phyloP scores from a whole-genome alignment of 2,888 invertebrate genomes.

The Agonopterix alstromeriana region DNA sequence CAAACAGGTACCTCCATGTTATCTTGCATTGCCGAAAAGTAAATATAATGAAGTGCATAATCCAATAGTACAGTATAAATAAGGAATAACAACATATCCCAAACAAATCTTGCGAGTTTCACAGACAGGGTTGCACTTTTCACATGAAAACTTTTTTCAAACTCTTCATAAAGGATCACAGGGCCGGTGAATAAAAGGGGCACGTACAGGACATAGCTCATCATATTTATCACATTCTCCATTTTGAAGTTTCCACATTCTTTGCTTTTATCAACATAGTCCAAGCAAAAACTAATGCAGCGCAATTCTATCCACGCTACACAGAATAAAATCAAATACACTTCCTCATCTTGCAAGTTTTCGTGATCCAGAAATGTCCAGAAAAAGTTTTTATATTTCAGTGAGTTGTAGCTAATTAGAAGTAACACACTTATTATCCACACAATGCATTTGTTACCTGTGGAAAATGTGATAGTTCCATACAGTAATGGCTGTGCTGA shows the following conservation, averaged over 20 bases:
- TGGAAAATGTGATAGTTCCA: slow-evolving; percentile 50
- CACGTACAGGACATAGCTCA: slow-evolving; percentile 88
- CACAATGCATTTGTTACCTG: slow-evolving; percentile 61
- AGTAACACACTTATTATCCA: slow-evolving; percentile 74
- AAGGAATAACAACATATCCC: slow-evolving; percentile 73
- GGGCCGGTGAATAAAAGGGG: slow-evolving; percentile 92
- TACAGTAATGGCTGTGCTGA: slow-evolving; percentile 76
- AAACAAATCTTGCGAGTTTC: slow-evolving; percentile 55
- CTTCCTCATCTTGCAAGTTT: slow-evolving; percentile 63
- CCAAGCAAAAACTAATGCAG: slow-evolving; percentile 85
- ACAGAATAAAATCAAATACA: slow-evolving; percentile 72
- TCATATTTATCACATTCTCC: slow-evolving; percentile 60
- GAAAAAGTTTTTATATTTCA: slow-evolving; percentile 63
- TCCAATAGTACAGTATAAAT: slow-evolving; percentile 85
- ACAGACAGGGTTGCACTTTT: slow-evolving; percentile 26
- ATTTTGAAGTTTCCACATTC: slow-evolving; percentile 17
- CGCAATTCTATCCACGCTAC: slow-evolving; percentile 85
- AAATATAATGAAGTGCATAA: slow-evolving; percentile 85
- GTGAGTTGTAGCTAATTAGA: slow-evolving; percentile 68
- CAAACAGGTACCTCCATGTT: slow-evolving; percentile 76
- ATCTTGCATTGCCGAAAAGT: slow-evolving; percentile 85
- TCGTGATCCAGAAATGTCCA: slow-evolving; percentile 60
- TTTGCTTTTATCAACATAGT: slow-evolving; percentile 55
- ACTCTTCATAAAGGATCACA: slow-evolving; percentile 86
- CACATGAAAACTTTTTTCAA: slow-evolving; percentile 60